Evolutionary conservation across 92 coral and sea anemone species (phyloP), one percentile per base, ranked within the genome.

Genomic region (Palythoa grandiflora): DNA sequence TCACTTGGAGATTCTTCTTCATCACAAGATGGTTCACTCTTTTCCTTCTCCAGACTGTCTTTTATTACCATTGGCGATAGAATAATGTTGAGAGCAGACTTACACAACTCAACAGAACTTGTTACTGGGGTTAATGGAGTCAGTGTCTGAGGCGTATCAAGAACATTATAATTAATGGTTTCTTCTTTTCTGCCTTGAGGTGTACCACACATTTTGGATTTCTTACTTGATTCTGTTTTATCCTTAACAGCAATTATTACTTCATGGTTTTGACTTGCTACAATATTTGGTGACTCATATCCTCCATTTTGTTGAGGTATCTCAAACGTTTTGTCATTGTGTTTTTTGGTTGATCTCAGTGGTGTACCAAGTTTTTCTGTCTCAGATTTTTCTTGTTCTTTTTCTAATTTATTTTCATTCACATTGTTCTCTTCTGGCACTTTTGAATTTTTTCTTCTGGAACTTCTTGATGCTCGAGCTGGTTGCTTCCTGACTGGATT

Each of bases 61-160:
- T 84, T 39, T 13, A 84, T 52, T 19, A 77, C 90, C 71, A 90
- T 72, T 47, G 93, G 89, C 4, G 86, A 83, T 5, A 91, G 72
- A 52, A 88, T 77, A 21, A 91, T 53, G 44, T 74, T 83, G 2
- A 88, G 53, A 12, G 88, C 36, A 68, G 91, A 74, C 79, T 87
- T 93, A 66, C 76, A 83, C 75, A 70, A 87, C 86, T 78, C 87
- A 79, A 88, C 71, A 57, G 88, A 55, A 44, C 61, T 48, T 14
- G 35, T 28, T 19, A 81, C 21, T 16, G 21, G 70, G 9, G 44
- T 81, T 35, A 21, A 75, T 2, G 86, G 86, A 28, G 60, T 66
- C 11, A 5, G 14, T 17, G 44, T 21, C 40, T 66, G 75, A 38
- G 86, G 72, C 1, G 87, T 73, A 9, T 78, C 85, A 21, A 61